Evolutionary conservation across 2,797 vertebrate species (phyloP), one percentile per base, ranked within the genome.

Genomic region (Phaenicophaeus curvirostris): DNA sequence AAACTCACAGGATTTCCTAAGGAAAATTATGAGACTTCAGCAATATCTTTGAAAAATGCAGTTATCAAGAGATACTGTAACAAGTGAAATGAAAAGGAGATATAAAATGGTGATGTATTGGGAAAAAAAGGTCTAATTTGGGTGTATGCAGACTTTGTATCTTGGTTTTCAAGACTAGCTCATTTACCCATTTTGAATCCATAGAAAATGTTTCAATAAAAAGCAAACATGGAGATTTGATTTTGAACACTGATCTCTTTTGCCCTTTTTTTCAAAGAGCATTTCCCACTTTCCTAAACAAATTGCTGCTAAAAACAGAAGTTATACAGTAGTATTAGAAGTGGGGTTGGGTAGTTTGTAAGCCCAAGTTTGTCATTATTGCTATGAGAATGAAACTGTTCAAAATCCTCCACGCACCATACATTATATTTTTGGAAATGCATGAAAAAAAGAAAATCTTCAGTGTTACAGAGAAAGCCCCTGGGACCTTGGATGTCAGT

Each of bases 401-500:
- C 51, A 50, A 72, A 81, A 81, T 35, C 61, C 24, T 74, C 35
- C 9, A 46, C 4, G 7, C 3, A 37, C 8, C 0, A 13, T 90
- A 84, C 31, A 57, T 92, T 89, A 57, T 77, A 44, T 57, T 88
- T 25, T 85, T 89, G 10, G 39, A 96, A 97, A 94, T 90, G 62
- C 50, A 87, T 85, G 73, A 91, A 94, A 95, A 79, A 95, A 93
- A 83, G n/a, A 94, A 96, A 95, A 71, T 87, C 13, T 15, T 95
- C 53, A 75, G 31, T 79, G 42, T 94, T 90, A 65, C 3, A 0
- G 23, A 84, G 72, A 96, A 97, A 94, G 79, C 79, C 90, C 95
- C 67, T 87, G 87, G 94, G 94, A 97, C 89, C 93, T 97, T 33
- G 2, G 57, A 72, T 97, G 95, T 97, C 97, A 97, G 72, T 89